These are phyloP conservation scores for Leptarthrus brevirostris DNA, from an alignment of 2,888 invertebrate species.

Conservation along the genomic window DNA sequence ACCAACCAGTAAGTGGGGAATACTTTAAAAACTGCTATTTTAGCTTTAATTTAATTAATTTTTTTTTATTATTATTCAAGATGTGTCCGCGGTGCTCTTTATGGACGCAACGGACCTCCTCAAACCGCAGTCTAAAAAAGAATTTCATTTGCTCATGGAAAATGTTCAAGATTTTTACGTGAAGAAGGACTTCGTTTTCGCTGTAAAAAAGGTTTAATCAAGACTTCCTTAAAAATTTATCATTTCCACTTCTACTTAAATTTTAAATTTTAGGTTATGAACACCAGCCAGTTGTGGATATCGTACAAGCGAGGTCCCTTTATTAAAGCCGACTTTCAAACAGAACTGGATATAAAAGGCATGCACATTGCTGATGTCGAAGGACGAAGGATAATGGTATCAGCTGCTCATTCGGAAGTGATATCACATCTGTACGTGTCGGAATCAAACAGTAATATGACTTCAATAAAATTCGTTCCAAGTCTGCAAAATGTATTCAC, in stretches of 20 bases:
- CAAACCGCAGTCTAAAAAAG: slow-evolving; percentile 53
- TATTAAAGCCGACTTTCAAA: slow-evolving; percentile 80
- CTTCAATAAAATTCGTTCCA: slow-evolving; percentile 77
- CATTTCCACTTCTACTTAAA: background rate
- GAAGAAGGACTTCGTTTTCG: slow-evolving; percentile 87
- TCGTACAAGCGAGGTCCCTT: slow-evolving; percentile 81
- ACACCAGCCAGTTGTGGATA: slow-evolving; percentile 76
- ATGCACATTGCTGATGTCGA: slow-evolving; percentile 88
- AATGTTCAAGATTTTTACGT: slow-evolving; percentile 85
- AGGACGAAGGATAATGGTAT: slow-evolving; percentile 82
- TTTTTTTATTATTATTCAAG: slow-evolving; percentile 51
- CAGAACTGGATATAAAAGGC: slow-evolving; percentile 70
- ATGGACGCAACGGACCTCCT: slow-evolving; percentile 57
- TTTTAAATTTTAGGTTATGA: slow-evolving; percentile 58
- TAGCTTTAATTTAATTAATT: too few relatives aligned
- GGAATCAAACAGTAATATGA: slow-evolving; percentile 73
- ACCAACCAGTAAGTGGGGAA: slow-evolving; percentile 67
- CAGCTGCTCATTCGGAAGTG: slow-evolving; percentile 81
- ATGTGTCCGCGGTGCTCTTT: slow-evolving; percentile 57
- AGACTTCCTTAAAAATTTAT: background rate
- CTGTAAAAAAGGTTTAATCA: slow-evolving; percentile 71
- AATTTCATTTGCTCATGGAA: slow-evolving; percentile 68
- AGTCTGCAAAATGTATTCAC: slow-evolving; percentile 85
- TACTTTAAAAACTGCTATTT: background rate
- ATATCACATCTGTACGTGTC: slow-evolving; percentile 85